Percentiles rank a stretch among this genome's conserved stretches.
phyloP scores from a whole-genome alignment of 2,113 vertebrate species.

The Rhagologus leucostigma region DNA sequence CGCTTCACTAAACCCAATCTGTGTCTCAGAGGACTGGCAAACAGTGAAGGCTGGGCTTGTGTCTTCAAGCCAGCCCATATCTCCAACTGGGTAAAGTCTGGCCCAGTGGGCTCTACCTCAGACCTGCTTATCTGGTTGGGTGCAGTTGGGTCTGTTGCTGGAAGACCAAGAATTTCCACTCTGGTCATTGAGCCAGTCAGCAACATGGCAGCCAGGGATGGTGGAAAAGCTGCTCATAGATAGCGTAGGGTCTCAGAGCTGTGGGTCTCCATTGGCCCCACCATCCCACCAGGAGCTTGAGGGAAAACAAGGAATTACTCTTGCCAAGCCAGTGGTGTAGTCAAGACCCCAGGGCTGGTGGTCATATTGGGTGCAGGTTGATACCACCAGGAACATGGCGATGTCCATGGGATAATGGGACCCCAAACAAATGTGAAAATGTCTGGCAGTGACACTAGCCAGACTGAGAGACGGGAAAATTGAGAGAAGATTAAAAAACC shows the following conservation, averaged over 20 bases:
- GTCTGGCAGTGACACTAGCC: neutral
- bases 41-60: neutral
- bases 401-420: neutral
- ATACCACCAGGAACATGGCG: neutral
- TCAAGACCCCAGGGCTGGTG: neutral
- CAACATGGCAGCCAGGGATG: fast-evolving
- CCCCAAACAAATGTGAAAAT: neutral
- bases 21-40: neutral
- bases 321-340: neutral
- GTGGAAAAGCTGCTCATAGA: neutral
- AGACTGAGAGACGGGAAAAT: neutral
- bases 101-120: neutral
- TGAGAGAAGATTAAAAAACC: neutral
- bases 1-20: neutral
- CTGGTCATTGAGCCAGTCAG: neutral
- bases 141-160: neutral
- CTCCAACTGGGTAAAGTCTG: fast-evolving
- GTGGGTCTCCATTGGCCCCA: neutral
- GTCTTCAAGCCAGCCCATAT: neutral
- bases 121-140: neutral
- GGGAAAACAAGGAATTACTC: neutral
- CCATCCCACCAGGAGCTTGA: neutral
- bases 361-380: neutral
- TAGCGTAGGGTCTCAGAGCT: neutral
- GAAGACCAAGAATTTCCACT: neutral